Evolutionary conservation across 2,113 vertebrate genomes (phyloP), one percentile per base, ranked within the genome.

Genomic region (Steatornis caripensis): DNA sequence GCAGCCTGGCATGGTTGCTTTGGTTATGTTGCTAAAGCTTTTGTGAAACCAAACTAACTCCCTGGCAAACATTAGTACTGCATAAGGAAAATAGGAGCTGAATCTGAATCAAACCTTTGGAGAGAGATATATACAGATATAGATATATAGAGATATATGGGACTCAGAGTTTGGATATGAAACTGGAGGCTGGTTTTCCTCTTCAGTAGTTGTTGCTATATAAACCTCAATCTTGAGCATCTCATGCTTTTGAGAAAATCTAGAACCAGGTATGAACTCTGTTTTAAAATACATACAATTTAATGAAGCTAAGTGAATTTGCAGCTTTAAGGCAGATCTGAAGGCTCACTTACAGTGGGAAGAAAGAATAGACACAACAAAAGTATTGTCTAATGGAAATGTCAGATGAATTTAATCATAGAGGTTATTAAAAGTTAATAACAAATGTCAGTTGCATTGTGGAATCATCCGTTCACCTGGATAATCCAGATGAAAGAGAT

Each of bases 391-490:
- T 81, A 91, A 85, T 92, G 55, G 77, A 95, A 95, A 90, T 75
- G 76, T 94, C 93, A 81, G 70, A 87, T 65, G 93, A 95, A 92
- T 94, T 97, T 80, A 96, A 86, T 97, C 29, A 41, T 65, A 75
- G 70, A 87, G 26, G 61, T 75, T 95, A 83, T 86, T 93, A 48
- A 76, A 96, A 88, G 11, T 70, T 85, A 94, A 54, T 62, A 70
- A 48, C 13, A 83, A 58, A 48, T 11, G 23, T 74, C 61, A 93
- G 46, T 29, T 86, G 46, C 55, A 20, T 89, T 94, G 30, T 32
- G 36, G 79, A 91, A 66, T 58, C 39, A 58, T 69, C 45, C 7
- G 27, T 64, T 87, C 39, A 57, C 58, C 53, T 70, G 80, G 49
- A 80, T 39, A 48, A 32, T 58, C 29, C 34, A 64, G 30, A 65